Percentiles rank a stretch among this genome's conserved stretches.
Conservation (phyloP, 2,797 vertebrate species). For the Allochrocebus solatus region DNA sequence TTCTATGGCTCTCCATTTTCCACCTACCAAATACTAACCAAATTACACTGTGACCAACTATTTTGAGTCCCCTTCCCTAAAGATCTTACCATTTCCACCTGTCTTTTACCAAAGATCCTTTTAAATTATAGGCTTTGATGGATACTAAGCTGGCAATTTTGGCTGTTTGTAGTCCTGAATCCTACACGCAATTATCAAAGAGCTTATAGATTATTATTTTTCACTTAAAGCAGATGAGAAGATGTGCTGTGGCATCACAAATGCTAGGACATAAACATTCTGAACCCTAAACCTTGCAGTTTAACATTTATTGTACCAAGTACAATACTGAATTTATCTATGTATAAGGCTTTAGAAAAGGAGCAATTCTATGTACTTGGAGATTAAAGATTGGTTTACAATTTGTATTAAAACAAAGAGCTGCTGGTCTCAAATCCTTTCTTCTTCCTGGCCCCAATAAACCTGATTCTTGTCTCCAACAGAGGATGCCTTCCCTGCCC, state of each 20-base stretch:
- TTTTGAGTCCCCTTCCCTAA: background rate
- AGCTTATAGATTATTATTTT: background rate
- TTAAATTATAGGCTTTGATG: background rate
- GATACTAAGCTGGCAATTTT: background rate
- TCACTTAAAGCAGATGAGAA: constrained; percentile 4
- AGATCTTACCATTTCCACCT: background rate
- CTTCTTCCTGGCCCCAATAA: background rate
- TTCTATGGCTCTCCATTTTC: background rate
- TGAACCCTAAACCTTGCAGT: background rate
- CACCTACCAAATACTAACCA: background rate
- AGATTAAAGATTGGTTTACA: background rate
- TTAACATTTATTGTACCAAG: constrained; percentile 14
- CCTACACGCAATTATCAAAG: background rate
- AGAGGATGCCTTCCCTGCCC: background rate
- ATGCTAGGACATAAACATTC: background rate
- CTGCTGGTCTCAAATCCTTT: background rate
- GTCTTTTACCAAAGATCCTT: background rate
- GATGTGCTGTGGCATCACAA: background rate
- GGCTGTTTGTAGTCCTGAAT: background rate
- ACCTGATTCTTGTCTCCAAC: background rate
- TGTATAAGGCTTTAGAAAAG: background rate
- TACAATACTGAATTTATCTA: background rate
- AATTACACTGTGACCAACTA: background rate
- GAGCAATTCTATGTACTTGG: background rate
- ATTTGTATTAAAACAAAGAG: background rate